Conservation (phyloP, 2,797 vertebrate species). For the Alosa sapidissima region DNA sequence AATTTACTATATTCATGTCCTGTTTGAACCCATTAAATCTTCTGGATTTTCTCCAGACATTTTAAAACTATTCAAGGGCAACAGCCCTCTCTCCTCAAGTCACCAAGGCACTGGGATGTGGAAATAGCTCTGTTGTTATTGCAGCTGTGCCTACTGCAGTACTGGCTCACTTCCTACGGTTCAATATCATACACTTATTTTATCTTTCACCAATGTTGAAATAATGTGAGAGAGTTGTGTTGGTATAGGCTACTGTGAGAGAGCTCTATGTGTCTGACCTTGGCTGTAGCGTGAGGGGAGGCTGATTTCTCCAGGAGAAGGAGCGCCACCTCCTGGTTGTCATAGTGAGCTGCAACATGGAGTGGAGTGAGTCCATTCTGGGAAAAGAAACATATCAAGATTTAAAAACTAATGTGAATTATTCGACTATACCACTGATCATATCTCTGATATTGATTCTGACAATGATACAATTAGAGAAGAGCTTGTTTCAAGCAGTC, state of each 20-base stretch:
- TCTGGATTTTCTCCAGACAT: background rate
- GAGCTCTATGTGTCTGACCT: constrained; percentile 71
- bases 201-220: background rate
- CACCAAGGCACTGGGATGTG: background rate
- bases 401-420: background rate
- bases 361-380: constrained; percentile 94
- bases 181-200: background rate
- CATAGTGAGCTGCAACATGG: constrained; percentile 94
- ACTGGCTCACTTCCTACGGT: background rate
- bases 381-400: constrained; percentile 27
- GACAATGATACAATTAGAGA: background rate
- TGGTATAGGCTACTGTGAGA: background rate
- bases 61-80: background rate
- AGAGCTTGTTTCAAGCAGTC: background rate
- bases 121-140: background rate
- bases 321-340: constrained; percentile 91
- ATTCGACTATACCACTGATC: background rate
- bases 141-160: background rate
- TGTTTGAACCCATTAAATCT: background rate
- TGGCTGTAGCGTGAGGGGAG: constrained; percentile 87
- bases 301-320: constrained; percentile 90
- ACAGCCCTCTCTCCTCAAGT: background rate
- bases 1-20: background rate
- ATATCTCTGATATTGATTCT: background rate
- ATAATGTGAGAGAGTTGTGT: background rate